phyloP scores from a whole-genome alignment of 2,888 invertebrate genomes.

The Bombylius major region DNA sequence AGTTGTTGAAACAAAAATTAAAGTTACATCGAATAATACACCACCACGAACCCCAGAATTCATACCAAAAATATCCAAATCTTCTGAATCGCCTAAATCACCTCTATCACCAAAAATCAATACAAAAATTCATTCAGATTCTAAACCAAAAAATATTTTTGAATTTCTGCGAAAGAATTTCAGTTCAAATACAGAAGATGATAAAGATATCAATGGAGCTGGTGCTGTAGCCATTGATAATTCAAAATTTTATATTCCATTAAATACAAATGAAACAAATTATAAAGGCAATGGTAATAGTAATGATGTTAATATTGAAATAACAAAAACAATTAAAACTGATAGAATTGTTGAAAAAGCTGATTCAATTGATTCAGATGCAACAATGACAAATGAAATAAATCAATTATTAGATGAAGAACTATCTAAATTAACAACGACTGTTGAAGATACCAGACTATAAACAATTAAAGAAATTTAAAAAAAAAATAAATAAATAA shows the following conservation, averaged over 20 bases:
- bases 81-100: background rate
- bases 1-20: constrained; percentile 31
- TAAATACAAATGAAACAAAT: background rate
- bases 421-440: constrained; percentile 25
- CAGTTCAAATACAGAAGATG: constrained; percentile 15
- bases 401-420: constrained; percentile 33
- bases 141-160: constrained; percentile 35
- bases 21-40: constrained; percentile 26
- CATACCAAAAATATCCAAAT: background rate
- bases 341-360: constrained; percentile 29
- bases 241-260: constrained; percentile 31
- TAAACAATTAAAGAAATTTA: constrained; percentile 4
- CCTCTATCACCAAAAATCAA: constrained; percentile 7
- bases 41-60: constrained; percentile 22
- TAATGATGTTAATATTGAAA: constrained; percentile 33
- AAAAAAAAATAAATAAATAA: no score
- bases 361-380: constrained; percentile 20
- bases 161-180: constrained; percentile 37
- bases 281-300: background rate
- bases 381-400: constrained; percentile 16
- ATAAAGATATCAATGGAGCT: background rate
- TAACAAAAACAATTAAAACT: constrained; percentile 28
- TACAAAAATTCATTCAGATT: constrained; percentile 10
- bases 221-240: constrained; percentile 22
- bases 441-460: constrained; percentile 18